phyloP scores from a whole-genome alignment of 1,140 invertebrate genomes.

The Temnothorax nylanderi region DNA sequence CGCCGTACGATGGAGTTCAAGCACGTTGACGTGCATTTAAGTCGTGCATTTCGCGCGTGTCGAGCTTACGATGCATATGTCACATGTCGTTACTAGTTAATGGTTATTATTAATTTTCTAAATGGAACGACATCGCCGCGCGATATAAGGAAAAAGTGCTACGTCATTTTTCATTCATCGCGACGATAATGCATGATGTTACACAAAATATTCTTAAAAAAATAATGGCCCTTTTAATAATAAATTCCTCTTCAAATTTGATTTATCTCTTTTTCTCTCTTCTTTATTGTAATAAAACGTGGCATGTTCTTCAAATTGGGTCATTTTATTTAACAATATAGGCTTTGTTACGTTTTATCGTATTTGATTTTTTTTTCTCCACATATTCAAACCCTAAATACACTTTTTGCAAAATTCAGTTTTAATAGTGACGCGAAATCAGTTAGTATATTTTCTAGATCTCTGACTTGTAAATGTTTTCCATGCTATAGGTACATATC shows the following conservation, averaged over 20 bases:
- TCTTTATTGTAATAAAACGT: background rate
- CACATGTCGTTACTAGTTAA: constrained; percentile 28
- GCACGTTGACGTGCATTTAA: constrained; percentile 37
- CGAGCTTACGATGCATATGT: constrained; percentile 30
- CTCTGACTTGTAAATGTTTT: background rate
- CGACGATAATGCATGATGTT: background rate
- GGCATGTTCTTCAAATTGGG: background rate
- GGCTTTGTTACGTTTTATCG: background rate
- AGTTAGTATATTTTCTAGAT: background rate
- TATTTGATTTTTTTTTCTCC: background rate
- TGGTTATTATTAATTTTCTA: constrained; percentile 50
- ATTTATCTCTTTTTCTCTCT: background rate
- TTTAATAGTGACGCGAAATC: background rate
- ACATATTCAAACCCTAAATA: background rate
- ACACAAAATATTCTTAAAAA: background rate
- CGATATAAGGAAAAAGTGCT: constrained; percentile 15
- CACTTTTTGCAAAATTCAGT: background rate
- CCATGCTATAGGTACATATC: background rate
- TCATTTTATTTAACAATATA: background rate
- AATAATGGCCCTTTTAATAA: background rate
- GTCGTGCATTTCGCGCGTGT: constrained; percentile 2
- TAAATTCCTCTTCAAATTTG: background rate
- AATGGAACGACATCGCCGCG: constrained; percentile 10
- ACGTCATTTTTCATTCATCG: constrained; percentile 32
- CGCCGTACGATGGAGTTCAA: background rate